Percentiles rank a stretch among this genome's conserved stretches.
Evolutionary conservation across 2,113 vertebrate species (phyloP).

Genomic region (Gnathonemus longibarbis): DNA sequence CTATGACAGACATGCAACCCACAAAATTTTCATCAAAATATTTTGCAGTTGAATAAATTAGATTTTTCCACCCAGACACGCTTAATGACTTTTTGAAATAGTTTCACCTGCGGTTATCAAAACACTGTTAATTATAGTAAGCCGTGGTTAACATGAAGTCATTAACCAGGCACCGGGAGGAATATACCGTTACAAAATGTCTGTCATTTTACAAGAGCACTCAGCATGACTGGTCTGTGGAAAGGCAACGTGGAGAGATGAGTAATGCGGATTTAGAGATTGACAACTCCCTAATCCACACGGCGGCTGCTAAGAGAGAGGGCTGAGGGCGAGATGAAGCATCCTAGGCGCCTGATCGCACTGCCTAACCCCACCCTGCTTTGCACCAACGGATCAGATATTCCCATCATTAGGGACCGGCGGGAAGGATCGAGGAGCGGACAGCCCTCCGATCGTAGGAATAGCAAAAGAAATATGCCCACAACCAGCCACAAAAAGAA

Average conservation of each 20-base stretch:
- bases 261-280: background rate
- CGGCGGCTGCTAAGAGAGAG: background rate
- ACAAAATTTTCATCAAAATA: background rate
- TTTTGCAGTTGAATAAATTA: background rate
- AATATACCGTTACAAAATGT: background rate
- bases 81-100: background rate
- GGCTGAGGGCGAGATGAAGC: background rate
- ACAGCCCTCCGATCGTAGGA: background rate
- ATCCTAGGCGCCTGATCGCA: background rate
- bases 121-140: background rate
- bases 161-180: background rate
- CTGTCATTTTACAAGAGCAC: background rate
- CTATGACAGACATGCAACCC: background rate
- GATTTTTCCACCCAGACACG: background rate
- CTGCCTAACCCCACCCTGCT: conserved; percentile 25
- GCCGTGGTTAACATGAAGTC: background rate
- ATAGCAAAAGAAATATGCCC: background rate
- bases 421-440: background rate
- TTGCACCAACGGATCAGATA: conserved; percentile 22
- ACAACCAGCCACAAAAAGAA: background rate
- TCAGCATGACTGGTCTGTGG: background rate
- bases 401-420: background rate
- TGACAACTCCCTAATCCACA: background rate
- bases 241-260: background rate
- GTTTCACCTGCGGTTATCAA: background rate